Base-by-base conservation (phyloP, 2,888 invertebrate genomes). In the Crocallis elinguaria region DNA sequence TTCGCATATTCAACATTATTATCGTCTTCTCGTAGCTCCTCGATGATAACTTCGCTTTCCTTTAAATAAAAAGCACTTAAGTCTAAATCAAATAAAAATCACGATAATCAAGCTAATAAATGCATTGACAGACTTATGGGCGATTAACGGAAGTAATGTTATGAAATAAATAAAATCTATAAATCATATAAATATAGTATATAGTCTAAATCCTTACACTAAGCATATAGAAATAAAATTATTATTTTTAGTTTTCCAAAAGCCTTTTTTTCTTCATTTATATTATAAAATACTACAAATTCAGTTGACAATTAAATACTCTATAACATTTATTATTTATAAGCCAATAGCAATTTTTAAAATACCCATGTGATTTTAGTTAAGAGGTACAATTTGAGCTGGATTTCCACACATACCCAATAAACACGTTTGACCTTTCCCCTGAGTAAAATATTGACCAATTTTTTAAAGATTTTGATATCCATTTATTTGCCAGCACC, bases 21-120 rank as follows among this genome's bases (percentile, higher is more conserved):
- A 81, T 90, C 88, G 81, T 87, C 86, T 78, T 89, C 90, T 64
- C 78, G 86, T 67, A 88, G 79, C 82, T 92, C 92, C 81, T 91
- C 92, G 86, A 88, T 86, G 87, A 86, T 84, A 62, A 90, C 86
- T 84, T 88, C 88, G 75, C 79, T 82, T 74, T 82, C 92, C 92
- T 92, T 92, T 86, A 92, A 92, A 89, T 89, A 88, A 86, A 89
- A 89, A 86, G 78, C 73, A 69, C 76, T 82, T 84, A 81, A 80
- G 85, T 88, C 84, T 87, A 84, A 66, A 85, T 86, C 81, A 82
- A 79, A 79, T 66, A 67, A 69, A 74, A 69, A 54, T 67, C 57
- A 65, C 61, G 59, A 7, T 29, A 66, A 66, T 62, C 56, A 73
- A 65, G 66, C 72, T 82, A 85, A 74, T 88, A 90, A 89, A 89